Evolutionary conservation across 2,113 vertebrate species (phyloP).

Genomic region (Oncorhynchus mykiss): DNA sequence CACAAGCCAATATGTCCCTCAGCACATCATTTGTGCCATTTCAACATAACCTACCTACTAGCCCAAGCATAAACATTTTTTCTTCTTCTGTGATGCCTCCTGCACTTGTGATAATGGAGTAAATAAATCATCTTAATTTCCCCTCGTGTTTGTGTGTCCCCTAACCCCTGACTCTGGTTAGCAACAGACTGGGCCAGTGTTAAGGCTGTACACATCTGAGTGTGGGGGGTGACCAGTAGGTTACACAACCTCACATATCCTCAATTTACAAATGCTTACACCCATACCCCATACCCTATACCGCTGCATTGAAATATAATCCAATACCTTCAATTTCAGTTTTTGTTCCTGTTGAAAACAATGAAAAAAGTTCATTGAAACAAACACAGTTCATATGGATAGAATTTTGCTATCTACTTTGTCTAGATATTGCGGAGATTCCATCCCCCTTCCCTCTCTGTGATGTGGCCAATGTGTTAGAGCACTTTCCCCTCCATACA

Average conservation of each 20-base stretch:
- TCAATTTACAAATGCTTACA: neutral
- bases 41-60: neutral
- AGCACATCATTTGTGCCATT: neutral
- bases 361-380: neutral
- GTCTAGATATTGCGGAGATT: neutral
- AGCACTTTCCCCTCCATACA: conserved; percentile 33
- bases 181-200: neutral
- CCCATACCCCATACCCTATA: too few relatives aligned
- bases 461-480: conserved; percentile 25
- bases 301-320: neutral
- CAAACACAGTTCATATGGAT: neutral
- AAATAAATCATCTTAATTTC: conserved; percentile 8
- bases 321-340: neutral
- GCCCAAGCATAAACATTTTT: neutral
- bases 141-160: conserved; percentile 1
- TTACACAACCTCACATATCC: neutral
- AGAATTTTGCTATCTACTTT: neutral
- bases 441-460: conserved; percentile 15
- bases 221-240: neutral
- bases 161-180: neutral
- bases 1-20: neutral
- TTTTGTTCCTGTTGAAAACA: neutral
- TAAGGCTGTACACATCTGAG: neutral
- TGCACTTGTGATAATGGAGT: neutral
- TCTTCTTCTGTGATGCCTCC: neutral